Conservation (phyloP, 1,140 invertebrate genomes). For the Teleogryllus occipitalis region DNA sequence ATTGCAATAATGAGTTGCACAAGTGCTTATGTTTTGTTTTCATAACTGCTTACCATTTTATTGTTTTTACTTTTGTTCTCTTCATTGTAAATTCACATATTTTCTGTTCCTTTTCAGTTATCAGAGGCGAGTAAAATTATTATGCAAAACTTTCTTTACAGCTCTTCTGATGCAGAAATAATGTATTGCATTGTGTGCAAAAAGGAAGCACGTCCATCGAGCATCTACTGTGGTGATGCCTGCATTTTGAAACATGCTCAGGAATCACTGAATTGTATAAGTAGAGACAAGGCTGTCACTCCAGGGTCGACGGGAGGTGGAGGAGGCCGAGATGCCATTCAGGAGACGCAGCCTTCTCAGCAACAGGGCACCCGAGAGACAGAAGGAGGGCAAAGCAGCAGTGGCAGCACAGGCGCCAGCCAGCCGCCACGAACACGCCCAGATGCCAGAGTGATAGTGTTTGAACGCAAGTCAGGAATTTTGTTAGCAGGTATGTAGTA, state of each 20-base stretch:
- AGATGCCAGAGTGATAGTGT: constrained; percentile 52
- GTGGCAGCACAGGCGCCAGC: not conserved
- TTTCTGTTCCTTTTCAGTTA: no score
- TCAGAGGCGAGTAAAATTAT: not conserved
- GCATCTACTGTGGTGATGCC: constrained; percentile 79
- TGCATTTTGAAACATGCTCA: constrained; percentile 80
- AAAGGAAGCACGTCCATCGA: constrained; percentile 47
- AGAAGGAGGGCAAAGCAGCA: not conserved
- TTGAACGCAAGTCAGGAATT: constrained; percentile 68
- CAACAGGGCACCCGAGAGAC: not conserved
- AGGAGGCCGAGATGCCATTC: not conserved
- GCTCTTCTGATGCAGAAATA: not conserved
- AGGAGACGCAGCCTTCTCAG: not conserved
- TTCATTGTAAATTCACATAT: no score
- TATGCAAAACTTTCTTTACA: not conserved
- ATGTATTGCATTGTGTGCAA: constrained; percentile 28
- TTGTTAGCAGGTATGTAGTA: constrained; percentile 48
- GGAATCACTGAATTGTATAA: constrained; percentile 42
- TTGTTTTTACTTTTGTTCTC: no score
- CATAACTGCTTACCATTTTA: no score
- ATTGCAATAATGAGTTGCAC: no score
- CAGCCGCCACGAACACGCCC: constrained; percentile 1
- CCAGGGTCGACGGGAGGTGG: not conserved
- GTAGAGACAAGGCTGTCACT: constrained; percentile 6
- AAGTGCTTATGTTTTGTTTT: no score